Percentiles rank a stretch among this genome's conserved stretches.
Evolutionary conservation across 2,113 vertebrate species (phyloP).

Genomic region (Paraplagusia blochii): DNA sequence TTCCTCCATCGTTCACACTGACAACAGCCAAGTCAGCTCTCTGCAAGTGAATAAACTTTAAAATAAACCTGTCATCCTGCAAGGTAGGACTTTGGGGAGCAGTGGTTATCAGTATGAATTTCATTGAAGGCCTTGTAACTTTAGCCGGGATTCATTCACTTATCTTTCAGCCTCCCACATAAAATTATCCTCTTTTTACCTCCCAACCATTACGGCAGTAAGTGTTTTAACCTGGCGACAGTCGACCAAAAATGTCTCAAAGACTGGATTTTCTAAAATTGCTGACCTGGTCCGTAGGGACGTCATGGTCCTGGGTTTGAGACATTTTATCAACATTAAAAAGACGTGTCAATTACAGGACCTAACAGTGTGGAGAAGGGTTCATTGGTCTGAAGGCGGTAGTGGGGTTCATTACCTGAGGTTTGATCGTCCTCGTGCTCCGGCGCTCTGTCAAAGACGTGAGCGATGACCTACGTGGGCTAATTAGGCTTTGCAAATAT

Average conservation of each 20-base stretch:
- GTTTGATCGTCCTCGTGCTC: slow-evolving; percentile 17
- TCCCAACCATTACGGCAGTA: slow-evolving; percentile 25
- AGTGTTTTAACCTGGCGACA: slow-evolving; percentile 10
- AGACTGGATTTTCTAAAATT: not conserved
- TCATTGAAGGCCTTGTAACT: slow-evolving; percentile 36
- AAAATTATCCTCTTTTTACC: slow-evolving; percentile 14
- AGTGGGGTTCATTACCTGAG: slow-evolving; percentile 43
- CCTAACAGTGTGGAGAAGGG: slow-evolving; percentile 6
- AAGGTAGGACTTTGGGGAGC: slow-evolving; percentile 12
- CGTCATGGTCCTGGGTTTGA: slow-evolving; percentile 14
- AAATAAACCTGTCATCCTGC: slow-evolving; percentile 31
- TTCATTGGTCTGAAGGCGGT: slow-evolving; percentile 17
- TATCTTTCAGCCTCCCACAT: not conserved
- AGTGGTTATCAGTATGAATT: slow-evolving; percentile 23
- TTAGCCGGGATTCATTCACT: slow-evolving; percentile 24
- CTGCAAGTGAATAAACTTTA: slow-evolving; percentile 10
- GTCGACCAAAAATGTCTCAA: not conserved
- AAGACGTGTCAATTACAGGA: slow-evolving; percentile 45
- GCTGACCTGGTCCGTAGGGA: slow-evolving; percentile 6
- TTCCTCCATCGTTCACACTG: not conserved
- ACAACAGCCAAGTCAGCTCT: not conserved
- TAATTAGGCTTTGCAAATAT: slow-evolving; percentile 62
- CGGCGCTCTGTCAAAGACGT: slow-evolving; percentile 36
- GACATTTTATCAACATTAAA: slow-evolving; percentile 15
- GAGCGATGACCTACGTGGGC: slow-evolving; percentile 40